Evolutionary conservation across 2,888 invertebrate genomes (phyloP), one percentile per base, ranked within the genome.

Genomic region (Rhopalosiphum nymphaeae): DNA sequence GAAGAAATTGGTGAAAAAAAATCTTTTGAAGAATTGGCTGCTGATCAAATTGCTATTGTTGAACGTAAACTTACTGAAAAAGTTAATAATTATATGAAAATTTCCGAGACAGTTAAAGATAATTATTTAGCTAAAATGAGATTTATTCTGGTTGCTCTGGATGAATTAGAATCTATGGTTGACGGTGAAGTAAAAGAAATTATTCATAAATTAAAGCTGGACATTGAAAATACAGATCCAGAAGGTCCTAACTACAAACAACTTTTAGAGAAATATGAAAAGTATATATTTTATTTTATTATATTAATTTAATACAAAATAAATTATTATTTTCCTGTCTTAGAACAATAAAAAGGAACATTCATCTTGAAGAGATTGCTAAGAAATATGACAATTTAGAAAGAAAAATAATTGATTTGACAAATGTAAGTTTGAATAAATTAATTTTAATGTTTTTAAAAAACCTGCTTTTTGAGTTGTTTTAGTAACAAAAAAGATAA

Each of bases 391-490:
- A 94, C 7, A 86, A 94, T 49, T 94, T 94, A n/a, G 94, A 94
- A 86, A 87, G 44, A n/a, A 94, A 91, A 87, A 91, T 94, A 85
- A 94, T 94, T n/a, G 86, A 94, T 90, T 94, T 94, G 53, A 94
- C 91, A 26, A 94, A 94, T 91, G 94, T 94, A 87, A 94, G 91
- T 90, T 36, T 67, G 10, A 57, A 29, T 44, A 85, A 56, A 25
- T 49, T 90, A 46, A 46, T 46, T 46, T 46, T 46, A 46, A 46
- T 46, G 11, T 67, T 61, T 42, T 29, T n/a, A 89, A 46, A 46
- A 44, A 13, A n/a, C 16, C 11, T 3, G 2, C 21, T 36, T 53
- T n/a, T 53, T n/a, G 16, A 49, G 1, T 53, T 53, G 21, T 53
- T 49, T 87, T 16, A 3, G n/a, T 16, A 67, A n/a, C 13, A 67